phyloP scores from a whole-genome alignment of 2,797 vertebrate species.

The Poecile montanus region DNA sequence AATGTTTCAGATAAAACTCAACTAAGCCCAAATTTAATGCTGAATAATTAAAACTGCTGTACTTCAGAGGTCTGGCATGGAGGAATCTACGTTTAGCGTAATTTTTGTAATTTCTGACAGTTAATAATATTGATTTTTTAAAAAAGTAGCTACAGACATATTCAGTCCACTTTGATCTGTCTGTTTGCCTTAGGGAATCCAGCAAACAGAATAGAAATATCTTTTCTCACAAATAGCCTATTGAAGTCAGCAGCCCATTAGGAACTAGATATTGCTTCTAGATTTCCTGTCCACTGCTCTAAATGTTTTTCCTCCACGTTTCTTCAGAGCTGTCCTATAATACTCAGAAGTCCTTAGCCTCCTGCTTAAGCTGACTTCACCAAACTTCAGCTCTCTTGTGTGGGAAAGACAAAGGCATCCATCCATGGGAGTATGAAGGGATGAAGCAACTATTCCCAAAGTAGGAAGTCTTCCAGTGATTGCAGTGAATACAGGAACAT shows the following conservation, averaged over 20 bases:
- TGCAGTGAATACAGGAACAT: not conserved
- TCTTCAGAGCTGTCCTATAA: not conserved
- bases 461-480: not conserved
- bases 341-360: not conserved
- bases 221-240: not conserved
- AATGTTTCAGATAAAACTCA: not conserved
- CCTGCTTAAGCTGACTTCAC: not conserved
- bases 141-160: not conserved
- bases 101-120: not conserved
- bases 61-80: not conserved
- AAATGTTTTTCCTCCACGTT: not conserved
- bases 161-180: not conserved
- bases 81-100: not conserved
- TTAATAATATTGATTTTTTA: not conserved
- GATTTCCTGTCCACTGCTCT: not conserved
- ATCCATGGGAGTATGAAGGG: rapidly evolving
- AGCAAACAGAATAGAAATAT: not conserved
- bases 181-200: not conserved
- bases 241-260: not conserved
- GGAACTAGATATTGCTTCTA: not conserved
- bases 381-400: not conserved
- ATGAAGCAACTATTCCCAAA: not conserved
- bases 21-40: not conserved
- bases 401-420: not conserved
- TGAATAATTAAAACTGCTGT: not conserved